Conservation (phyloP, 1,140 invertebrate genomes). For the Heliconius hewitsoni region DNA sequence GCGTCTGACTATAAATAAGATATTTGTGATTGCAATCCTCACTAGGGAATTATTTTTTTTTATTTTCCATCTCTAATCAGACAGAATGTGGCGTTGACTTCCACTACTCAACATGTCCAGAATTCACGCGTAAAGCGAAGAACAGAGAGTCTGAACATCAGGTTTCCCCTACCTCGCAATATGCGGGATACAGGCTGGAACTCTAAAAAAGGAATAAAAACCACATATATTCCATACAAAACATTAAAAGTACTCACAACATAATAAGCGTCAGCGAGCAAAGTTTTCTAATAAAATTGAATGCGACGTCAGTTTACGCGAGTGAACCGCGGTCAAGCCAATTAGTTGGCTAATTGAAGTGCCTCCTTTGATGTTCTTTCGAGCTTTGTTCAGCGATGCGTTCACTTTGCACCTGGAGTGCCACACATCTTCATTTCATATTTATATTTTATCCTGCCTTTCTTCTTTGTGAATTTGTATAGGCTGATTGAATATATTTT, state of each 20-base stretch:
- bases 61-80: too few relatives aligned
- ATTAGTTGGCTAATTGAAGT: conserved; percentile 67
- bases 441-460: conserved; percentile 14
- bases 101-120: too few relatives aligned
- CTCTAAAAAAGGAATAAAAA: neutral
- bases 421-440: conserved; percentile 36
- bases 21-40: too few relatives aligned
- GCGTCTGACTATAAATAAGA: too few relatives aligned
- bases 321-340: conserved; percentile 64
- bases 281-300: conserved; percentile 12
- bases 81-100: too few relatives aligned
- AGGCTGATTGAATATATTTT: neutral
- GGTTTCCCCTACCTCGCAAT: too few relatives aligned
- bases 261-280: neutral
- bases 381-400: conserved; percentile 57
- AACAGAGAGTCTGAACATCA: neutral
- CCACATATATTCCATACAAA: neutral
- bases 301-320: conserved; percentile 39
- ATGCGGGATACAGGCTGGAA: too few relatives aligned
- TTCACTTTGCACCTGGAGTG: conserved; percentile 40
- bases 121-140: too few relatives aligned
- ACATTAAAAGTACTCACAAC: conserved; percentile 3
- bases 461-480: neutral
- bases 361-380: conserved; percentile 60
- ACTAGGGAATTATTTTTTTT: too few relatives aligned